phyloP scores from a whole-genome alignment of 1,140 invertebrate species.

The Pogonus chalceus region DNA sequence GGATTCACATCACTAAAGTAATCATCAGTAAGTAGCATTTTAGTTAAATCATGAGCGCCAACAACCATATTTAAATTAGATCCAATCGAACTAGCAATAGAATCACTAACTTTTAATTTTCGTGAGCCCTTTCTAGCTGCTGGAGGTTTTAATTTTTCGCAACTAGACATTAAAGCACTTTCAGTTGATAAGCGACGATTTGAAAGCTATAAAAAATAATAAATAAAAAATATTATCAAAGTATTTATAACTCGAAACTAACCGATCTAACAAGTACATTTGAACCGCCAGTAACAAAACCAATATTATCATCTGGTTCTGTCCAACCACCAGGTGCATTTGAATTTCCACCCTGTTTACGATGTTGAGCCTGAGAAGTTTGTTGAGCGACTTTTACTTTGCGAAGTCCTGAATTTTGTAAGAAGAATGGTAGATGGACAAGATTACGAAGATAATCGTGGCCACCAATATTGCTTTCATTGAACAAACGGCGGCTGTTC shows the following conservation, averaged over 20 bases:
- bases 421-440: constrained; percentile 94
- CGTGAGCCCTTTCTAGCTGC: constrained; percentile 45
- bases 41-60: constrained; percentile 62
- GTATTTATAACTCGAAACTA: constrained; percentile 11
- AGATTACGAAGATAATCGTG: constrained; percentile 93
- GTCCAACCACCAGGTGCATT: constrained; percentile 30
- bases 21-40: constrained; percentile 85
- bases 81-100: constrained; percentile 79
- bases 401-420: constrained; percentile 90
- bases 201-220: constrained; percentile 35
- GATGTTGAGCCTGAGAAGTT: constrained; percentile 44
- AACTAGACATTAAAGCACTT: constrained; percentile 67
- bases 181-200: constrained; percentile 65
- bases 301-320: constrained; percentile 41
- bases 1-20: constrained; percentile 98
- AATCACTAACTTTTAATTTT: constrained; percentile 71
- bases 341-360: constrained; percentile 20
- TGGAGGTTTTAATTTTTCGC: constrained; percentile 52
- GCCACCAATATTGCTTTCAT: constrained; percentile 81
- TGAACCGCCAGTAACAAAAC: constrained; percentile 23
- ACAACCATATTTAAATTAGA: constrained; percentile 72
- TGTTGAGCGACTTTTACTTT: constrained; percentile 80
- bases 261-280: constrained; percentile 27
- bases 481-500: constrained; percentile 75
- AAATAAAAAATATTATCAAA: neutral